Evolutionary conservation across 2,797 vertebrate species (phyloP), one percentile per base, ranked within the genome.

Genomic region (Melanotaenia parkinsoni): DNA sequence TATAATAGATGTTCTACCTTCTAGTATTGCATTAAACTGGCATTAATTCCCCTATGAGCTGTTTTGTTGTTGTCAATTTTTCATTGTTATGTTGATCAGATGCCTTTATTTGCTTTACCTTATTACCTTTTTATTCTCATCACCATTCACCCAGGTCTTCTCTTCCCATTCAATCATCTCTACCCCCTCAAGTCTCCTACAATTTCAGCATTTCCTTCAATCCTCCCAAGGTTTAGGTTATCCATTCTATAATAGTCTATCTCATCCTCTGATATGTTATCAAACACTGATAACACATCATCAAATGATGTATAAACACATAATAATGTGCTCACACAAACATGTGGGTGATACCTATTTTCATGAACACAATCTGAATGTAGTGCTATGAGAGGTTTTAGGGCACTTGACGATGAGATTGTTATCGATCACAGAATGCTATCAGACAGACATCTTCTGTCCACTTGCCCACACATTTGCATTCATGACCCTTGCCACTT

Each of bases 401-500:
- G 11, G 30, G n/a, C 22, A 16, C 59, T 43, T 43, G 37, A 30
- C 28, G 35, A 28, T 30, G 20, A 47, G 6, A 58, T 58, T 58
- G 4, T 43, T 35, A 37, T 47, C 11, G 12, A 64, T 28, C 54
- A 37, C 43, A 20, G n/a, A 38, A 24, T 35, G n/a, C 24, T 16
- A 47, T 40, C 33, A 20, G 16, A 28, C 1, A 26, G 28, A 20
- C 14, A 30, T 50, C 60, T 26, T 57, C 47, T 75, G 37, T 72
- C 28, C 72, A 76, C 70, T 70, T 67, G 57, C 26, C 33, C 32
- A 47, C 22, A 20, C 43, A 86, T 87, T 83, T 83, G 76, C 78
- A 89, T 90, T 82, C 77, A 79, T 26, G 30, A 60, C 59, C 60
- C 38, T 38, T 24, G 75, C 72, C 83, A 86, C 85, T 85, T 81